Evolutionary conservation across 2,888 invertebrate genomes (phyloP), one percentile per base, ranked within the genome.

Genomic region (Beris morrisii): DNA sequence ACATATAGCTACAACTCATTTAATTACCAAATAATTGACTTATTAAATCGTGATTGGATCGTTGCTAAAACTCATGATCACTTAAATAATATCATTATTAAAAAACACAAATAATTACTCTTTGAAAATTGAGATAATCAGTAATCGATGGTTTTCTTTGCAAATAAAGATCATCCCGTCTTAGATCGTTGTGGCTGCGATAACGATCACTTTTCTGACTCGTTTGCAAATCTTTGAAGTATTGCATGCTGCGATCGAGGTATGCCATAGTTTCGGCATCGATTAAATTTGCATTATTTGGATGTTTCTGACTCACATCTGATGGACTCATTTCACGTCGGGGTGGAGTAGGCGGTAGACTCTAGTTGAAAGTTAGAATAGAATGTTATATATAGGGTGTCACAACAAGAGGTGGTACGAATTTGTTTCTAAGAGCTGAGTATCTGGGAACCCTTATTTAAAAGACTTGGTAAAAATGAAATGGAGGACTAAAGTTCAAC

Each of bases 321-420:
- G 82, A 80, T 4, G 84, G 84, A 71, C 84, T 84, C 56, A 76
- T 74, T 54, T 82, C 82, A 54, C 83, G 82, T 70, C 82, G 79
- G 54, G 83, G 82, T 48, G 82, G 81, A 4, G 82, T 80, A 44
- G 83, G 80, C 12, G 85, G 84, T 69, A 84, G 76, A 74, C 84
- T 85, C 85, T 85, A 73, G 22, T 1, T 22, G 22, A 22, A 22
- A 22, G 22, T 22, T 2, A 22, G 43, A 80, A 76, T 9, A 1
- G 13, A 58, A 32, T 11, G n/a, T 45, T n/a, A 2, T 12, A 12
- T 45, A 45, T 45, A 12, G 1, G 12, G 45, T 12, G 11, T 45
- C 12, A 11, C n/a, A 12, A 2, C 2, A 11, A 45, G 45, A n/a
- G 45, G 12, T 3, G 3, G 45, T 12, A 45, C 2, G n/a, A 2